Percentiles rank a stretch among this genome's conserved stretches.
Conservation (phyloP, 2,888 invertebrate genomes). For the Troides oblongomaculatus region DNA sequence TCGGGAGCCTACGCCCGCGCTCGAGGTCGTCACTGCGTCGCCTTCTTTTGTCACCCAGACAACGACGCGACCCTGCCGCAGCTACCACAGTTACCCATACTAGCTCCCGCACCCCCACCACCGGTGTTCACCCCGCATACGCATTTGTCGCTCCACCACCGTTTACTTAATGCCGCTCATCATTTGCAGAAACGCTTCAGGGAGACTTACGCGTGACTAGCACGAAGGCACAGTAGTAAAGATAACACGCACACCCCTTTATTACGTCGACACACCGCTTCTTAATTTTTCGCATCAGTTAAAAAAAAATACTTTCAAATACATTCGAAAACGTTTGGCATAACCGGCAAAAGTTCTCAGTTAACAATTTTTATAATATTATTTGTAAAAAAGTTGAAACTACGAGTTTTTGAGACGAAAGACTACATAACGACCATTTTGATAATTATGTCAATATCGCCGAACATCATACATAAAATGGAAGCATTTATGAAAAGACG, state of each 20-base stretch:
- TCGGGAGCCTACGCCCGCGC: conserved; percentile 81
- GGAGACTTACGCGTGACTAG: conserved; percentile 84
- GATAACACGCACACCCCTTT: conserved; percentile 41
- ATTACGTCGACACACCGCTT: conserved; percentile 45
- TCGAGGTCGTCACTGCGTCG: conserved; percentile 86
- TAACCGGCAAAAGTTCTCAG: not conserved
- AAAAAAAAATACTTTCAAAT: not conserved
- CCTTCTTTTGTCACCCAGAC: conserved; percentile 89
- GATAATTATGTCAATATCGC: too few species aligned
- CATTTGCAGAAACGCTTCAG: conserved; percentile 85
- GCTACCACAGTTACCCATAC: conserved; percentile 63
- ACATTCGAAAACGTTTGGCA: not conserved
- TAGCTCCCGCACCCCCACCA: conserved; percentile 56
- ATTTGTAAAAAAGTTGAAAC: too few species aligned
- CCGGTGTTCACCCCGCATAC: conserved; percentile 67
- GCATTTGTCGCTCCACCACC: conserved; percentile 71
- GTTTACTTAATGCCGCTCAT: conserved; percentile 85
- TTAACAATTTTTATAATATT: not conserved
- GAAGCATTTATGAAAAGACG: conserved; percentile 27
- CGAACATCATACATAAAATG: not conserved
- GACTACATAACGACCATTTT: too few species aligned
- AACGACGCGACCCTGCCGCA: conserved; percentile 73
- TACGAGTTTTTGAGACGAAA: too few species aligned
- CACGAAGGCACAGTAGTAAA: conserved; percentile 41
- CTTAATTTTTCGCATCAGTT: conserved; percentile 34